phyloP scores from a whole-genome alignment of 2,113 vertebrate species.

The Semicossyphus pulcher region DNA sequence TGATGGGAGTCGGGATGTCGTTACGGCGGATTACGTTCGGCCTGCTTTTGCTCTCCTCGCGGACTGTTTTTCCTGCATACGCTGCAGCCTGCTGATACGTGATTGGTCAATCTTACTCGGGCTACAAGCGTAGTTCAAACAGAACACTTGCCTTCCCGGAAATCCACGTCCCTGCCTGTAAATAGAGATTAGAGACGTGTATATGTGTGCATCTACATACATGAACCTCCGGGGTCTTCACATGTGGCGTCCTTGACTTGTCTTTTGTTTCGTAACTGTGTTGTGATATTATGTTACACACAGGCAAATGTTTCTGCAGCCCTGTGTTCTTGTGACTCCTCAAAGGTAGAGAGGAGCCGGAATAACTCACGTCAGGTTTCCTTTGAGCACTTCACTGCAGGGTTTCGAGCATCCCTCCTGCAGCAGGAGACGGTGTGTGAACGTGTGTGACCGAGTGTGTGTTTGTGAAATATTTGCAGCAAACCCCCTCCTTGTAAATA shows the following conservation, averaged over 20 bases:
- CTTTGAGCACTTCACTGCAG: not conserved
- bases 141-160: no score
- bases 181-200: no score
- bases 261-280: not conserved
- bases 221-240: not conserved
- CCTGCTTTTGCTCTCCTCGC: no score
- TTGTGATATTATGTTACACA: not conserved
- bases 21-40: no score
- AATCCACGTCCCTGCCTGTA: no score
- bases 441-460: not conserved
- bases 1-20: no score
- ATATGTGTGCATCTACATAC: not conserved
- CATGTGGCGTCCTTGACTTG: not conserved
- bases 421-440: not conserved
- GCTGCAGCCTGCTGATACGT: no score
- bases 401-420: not conserved
- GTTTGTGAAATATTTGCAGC: not conserved
- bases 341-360: not conserved
- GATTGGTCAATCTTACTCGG: no score
- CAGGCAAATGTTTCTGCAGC: not conserved
- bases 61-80: no score
- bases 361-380: not conserved
- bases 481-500: constrained; percentile 19
- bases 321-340: not conserved
- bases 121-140: no score